A percentile compares a stretch with the other conserved stretches of the same genome.
Evolutionary conservation across 2,113 vertebrate species (phyloP).

Genomic region (Tor tambroides): DNA sequence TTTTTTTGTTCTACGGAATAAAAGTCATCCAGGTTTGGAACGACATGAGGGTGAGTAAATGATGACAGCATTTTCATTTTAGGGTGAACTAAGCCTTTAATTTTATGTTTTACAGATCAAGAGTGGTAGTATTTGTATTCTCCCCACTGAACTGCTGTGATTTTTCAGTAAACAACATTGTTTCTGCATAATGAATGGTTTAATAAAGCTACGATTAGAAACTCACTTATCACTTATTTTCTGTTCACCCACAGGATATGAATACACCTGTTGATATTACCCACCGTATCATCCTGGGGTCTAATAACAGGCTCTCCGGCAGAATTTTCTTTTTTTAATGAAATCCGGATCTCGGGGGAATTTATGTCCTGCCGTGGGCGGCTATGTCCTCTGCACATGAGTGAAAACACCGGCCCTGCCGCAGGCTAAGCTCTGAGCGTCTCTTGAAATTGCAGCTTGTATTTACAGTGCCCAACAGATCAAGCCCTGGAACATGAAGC

Average conservation of each 20-base stretch:
- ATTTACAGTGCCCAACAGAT: constrained; percentile 32
- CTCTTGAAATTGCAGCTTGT: constrained; percentile 5
- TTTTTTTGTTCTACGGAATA: background rate
- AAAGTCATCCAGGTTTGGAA: background rate
- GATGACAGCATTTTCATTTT: background rate
- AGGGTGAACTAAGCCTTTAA: background rate
- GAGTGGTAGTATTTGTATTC: background rate
- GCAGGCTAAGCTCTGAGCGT: constrained; percentile 16
- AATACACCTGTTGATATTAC: constrained; percentile 11
- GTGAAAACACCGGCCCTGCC: constrained; percentile 10
- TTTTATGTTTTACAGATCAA: background rate
- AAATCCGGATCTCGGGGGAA: constrained; percentile 7
- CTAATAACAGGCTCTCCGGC: background rate
- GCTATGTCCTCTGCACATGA: background rate
- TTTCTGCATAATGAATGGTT: background rate
- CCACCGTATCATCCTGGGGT: background rate
- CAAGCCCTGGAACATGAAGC: constrained; percentile 12
- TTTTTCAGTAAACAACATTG: background rate
- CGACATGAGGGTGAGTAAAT: background rate
- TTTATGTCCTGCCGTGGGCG: constrained; percentile 12
- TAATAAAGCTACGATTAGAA: constrained; percentile 6
- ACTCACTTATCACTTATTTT: constrained; percentile 17
- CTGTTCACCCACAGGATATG: background rate
- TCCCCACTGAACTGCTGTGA: background rate
- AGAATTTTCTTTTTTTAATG: constrained; percentile 17